These are phyloP conservation scores for Forbesichthys papilliferus DNA, from an alignment of 2,113 vertebrate genomes.

Conservation along the genomic window DNA sequence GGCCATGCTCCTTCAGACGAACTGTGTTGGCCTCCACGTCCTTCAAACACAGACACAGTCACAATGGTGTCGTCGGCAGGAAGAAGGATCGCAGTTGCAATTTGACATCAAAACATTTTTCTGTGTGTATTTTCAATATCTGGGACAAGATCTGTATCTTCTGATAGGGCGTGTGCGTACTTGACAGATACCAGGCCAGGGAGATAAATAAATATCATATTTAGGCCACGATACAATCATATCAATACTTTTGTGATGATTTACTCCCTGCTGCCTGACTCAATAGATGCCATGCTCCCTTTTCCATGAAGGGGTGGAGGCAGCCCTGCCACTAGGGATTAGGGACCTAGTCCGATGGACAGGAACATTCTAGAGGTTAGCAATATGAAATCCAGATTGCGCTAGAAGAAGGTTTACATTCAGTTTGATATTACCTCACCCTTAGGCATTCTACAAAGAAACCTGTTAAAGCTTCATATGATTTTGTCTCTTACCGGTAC, in stretches of 20 bases:
- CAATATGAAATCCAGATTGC: constrained; percentile 19
- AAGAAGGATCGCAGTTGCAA: neutral
- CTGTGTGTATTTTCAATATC: neutral
- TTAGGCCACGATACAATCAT: constrained; percentile 9
- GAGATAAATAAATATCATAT: neutral
- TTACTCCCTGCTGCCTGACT: neutral
- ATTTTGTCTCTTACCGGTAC: neutral
- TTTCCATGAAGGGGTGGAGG: neutral
- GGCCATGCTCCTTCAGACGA: constrained; percentile 95
- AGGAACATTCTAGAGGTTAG: constrained; percentile 16
- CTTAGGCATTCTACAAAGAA: neutral
- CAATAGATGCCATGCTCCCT: neutral
- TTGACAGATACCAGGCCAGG: neutral
- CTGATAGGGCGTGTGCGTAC: neutral
- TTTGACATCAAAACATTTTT: too few relatives aligned
- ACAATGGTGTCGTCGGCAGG: too few relatives aligned
- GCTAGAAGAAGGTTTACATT: neutral
- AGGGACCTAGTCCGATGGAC: constrained; percentile 9
- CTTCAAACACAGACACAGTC: constrained; percentile 70
- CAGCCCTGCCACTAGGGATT: constrained; percentile 29
- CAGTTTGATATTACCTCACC: too few relatives aligned
- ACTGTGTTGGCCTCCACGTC: constrained; percentile 99
- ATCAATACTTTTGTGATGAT: neutral
- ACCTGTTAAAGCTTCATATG: constrained; percentile 11
- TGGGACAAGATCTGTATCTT: neutral